A percentile compares a stretch with the other conserved stretches of the same genome.
These are phyloP conservation scores for Iguana delicatissima DNA, from an alignment of 2,797 vertebrate genomes.

Conservation along the genomic window DNA sequence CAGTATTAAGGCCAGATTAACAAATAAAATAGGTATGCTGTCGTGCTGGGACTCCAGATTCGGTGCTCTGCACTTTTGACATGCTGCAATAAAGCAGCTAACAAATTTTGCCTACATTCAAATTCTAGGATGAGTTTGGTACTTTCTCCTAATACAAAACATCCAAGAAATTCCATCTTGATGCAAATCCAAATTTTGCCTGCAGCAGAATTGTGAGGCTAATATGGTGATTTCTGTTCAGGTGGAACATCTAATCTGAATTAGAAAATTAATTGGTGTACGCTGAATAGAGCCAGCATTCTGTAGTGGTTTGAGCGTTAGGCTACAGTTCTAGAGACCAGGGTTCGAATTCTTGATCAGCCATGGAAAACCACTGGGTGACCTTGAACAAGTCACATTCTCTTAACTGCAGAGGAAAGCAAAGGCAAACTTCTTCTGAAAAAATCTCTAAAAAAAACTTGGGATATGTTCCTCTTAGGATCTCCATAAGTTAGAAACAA, in stretches of 20 bases:
- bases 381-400: too few relatives aligned
- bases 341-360: too few relatives aligned
- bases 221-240: neutral
- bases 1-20: conserved; percentile 40
- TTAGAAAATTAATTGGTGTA: neutral
- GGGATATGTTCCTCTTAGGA: too few relatives aligned
- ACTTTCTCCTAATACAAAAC: neutral
- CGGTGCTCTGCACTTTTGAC: neutral
- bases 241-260: neutral
- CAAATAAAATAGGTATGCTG: conserved; percentile 25
- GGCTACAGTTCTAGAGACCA: too few relatives aligned
- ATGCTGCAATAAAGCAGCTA: neutral
- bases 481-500: too few relatives aligned
- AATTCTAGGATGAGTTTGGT: neutral
- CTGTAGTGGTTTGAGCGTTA: too few relatives aligned
- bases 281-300: neutral
- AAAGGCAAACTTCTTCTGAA: too few relatives aligned
- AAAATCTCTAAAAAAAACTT: too few relatives aligned
- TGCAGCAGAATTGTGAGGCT: neutral
- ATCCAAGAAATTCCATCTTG: neutral
- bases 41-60: neutral
- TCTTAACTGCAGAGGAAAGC: too few relatives aligned
- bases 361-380: too few relatives aligned
- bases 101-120: neutral
- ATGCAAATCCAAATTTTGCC: too few relatives aligned